phyloP scores from a whole-genome alignment of 2,113 vertebrate genomes.

The Diphyllodes magnificus region DNA sequence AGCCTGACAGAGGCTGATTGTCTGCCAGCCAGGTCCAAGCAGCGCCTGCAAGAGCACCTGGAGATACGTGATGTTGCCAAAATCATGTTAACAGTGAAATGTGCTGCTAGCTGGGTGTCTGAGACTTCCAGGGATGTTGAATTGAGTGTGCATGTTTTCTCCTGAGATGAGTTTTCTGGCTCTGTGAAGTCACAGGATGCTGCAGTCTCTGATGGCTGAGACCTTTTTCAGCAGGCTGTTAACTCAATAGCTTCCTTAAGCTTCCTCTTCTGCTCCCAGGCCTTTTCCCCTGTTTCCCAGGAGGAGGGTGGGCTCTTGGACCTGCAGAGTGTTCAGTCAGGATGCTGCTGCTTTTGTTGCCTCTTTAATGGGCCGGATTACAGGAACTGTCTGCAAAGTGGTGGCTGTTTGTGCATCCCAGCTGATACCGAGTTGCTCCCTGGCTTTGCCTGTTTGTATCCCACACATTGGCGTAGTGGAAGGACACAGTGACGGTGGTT shows the following conservation, averaged over 20 bases:
- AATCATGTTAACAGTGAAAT: neutral
- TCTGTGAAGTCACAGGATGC: neutral
- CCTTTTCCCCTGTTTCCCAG: neutral
- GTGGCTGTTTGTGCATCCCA: neutral
- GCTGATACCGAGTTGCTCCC: neutral
- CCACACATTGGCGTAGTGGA: rapidly evolving
- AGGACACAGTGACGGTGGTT: neutral
- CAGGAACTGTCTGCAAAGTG: neutral
- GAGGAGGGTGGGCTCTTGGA: neutral
- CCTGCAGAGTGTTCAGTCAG: neutral
- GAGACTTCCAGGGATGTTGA: neutral
- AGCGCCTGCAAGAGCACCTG: neutral
- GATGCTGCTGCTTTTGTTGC: neutral
- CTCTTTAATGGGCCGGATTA: neutral
- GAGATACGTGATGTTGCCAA: rapidly evolving
- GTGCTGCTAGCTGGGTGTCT: neutral
- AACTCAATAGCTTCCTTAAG: neutral
- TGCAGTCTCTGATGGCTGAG: neutral
- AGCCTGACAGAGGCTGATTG: neutral
- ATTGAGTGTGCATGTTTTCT: neutral
- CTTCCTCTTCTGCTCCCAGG: neutral
- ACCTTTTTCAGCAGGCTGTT: neutral
- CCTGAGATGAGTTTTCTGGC: neutral
- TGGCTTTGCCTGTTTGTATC: neutral
- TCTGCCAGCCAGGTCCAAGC: neutral